Evolutionary conservation across 2,888 invertebrate genomes (phyloP), one percentile per base, ranked within the genome.

Genomic region (Falcaria lacertinaria): DNA sequence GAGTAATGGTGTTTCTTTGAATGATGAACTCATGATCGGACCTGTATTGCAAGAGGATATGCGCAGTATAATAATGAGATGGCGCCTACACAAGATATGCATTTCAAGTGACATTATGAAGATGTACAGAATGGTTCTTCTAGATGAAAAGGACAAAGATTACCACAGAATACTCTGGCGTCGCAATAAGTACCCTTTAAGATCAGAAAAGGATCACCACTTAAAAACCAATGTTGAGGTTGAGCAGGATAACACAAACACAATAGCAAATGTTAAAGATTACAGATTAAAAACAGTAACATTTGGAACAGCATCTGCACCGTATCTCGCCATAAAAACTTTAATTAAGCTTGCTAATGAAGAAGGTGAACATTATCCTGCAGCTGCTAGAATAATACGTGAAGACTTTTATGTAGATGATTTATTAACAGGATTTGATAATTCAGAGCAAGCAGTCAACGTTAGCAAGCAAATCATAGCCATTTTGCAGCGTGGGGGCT

Each of bases 271-370:
- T n/a, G n/a, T n/a, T n/a, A n/a, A n/a, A n/a, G n/a, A n/a, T n/a
- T n/a, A n/a, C 3, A 1, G 22, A 2, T 22, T 22, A 22, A 1
- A 2, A 6, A 43, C 34, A 8, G 51, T 53, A 0, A 56, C 53
- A 0, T 53, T 51, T 44, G 55, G 55, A 11, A 55, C 52, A 13
- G 47, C 52, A 8, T 17, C 48, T 22, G 54, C 49, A 8, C 52
- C 49, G 2, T 46, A 44, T 32, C 41, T 57, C 2, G 50, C 54
- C 1, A 35, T 52, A 6, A 48, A 32, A 40, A 52, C 54, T 8
- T 17, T 57, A 5, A 34, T 15, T 15, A 47, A 52, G 37, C 4
- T 53, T 14, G 48, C 51, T 6, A 15, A 42, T 2, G 57, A 57
- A 28, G 54, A 53, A 41, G 46, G 43, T 2, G 1, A 39, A 1